A percentile compares a stretch with the other conserved stretches of the same genome.
These are phyloP conservation scores for Micropoecilia bifurca DNA, from an alignment of 2,797 vertebrate species.

Conservation along the genomic window DNA sequence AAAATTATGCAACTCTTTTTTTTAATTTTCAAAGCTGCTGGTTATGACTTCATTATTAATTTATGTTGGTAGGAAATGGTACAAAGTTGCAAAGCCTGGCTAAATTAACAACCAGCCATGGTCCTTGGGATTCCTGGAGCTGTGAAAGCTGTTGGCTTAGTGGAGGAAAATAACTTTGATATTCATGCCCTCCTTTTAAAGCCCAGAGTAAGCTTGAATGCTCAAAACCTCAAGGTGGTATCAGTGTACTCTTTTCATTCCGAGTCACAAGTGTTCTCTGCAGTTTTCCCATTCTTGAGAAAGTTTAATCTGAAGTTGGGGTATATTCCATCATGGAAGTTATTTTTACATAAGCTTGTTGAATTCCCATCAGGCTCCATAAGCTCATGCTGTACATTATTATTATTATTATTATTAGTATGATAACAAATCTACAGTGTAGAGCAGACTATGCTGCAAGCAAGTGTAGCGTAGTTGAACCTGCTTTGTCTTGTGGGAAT, in stretches of 20 bases:
- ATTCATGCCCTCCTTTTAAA: not conserved
- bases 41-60: constrained; percentile 4
- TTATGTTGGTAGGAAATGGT: not conserved
- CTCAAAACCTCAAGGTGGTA: not conserved
- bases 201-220: not conserved
- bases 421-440: not conserved
- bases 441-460: not conserved
- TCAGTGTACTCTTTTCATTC: not conserved
- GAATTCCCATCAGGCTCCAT: not conserved
- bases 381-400: not conserved
- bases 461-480: too few species aligned
- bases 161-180: constrained; percentile 1
- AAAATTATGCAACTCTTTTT: not conserved
- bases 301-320: not conserved
- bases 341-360: not conserved
- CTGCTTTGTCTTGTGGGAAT: too few species aligned
- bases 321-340: not conserved
- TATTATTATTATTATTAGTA: not conserved
- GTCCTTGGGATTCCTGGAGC: not conserved
- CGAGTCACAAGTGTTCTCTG: not conserved
- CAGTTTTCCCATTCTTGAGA: not conserved
- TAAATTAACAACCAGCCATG: not conserved
- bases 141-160: not conserved
- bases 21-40: not conserved
- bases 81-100: not conserved